phyloP scores from a whole-genome alignment of 2,797 vertebrate species.

The Xiphophorus birchmanni region DNA sequence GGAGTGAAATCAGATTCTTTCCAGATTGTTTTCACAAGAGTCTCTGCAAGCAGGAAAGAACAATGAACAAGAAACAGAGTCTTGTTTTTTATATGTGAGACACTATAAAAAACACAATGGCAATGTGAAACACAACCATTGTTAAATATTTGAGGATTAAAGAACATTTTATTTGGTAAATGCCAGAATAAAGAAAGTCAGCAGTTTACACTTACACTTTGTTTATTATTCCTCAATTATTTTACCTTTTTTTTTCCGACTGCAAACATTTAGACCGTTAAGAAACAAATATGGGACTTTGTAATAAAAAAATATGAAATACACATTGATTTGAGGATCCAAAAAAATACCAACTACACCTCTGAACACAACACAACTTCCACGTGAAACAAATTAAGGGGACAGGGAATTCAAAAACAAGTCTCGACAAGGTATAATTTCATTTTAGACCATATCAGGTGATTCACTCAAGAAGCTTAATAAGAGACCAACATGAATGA shows the following conservation, averaged over 20 bases:
- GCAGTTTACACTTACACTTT: neutral
- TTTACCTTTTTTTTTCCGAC: too few species aligned
- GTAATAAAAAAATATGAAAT: neutral
- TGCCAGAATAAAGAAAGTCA: too few species aligned
- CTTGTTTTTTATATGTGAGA: too few species aligned
- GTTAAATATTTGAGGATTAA: neutral
- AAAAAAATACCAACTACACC: neutral
- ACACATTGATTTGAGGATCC: neutral
- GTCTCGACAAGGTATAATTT: too few species aligned
- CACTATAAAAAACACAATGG: too few species aligned
- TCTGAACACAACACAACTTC: neutral
- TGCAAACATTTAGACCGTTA: neutral
- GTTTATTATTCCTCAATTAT: neutral
- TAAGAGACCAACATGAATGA: neutral
- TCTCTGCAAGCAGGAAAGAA: slow-evolving; percentile 12
- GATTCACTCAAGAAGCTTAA: neutral
- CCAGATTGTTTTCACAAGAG: neutral
- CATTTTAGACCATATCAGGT: neutral
- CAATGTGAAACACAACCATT: too few species aligned
- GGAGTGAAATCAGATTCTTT: slow-evolving; percentile 1
- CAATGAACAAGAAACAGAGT: neutral
- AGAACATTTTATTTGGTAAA: too few species aligned
- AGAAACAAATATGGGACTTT: neutral
- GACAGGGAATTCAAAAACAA: neutral
- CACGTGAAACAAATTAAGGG: neutral